phyloP scores from a whole-genome alignment of 2,888 invertebrate species.

The Amblyjoppa proteus region DNA sequence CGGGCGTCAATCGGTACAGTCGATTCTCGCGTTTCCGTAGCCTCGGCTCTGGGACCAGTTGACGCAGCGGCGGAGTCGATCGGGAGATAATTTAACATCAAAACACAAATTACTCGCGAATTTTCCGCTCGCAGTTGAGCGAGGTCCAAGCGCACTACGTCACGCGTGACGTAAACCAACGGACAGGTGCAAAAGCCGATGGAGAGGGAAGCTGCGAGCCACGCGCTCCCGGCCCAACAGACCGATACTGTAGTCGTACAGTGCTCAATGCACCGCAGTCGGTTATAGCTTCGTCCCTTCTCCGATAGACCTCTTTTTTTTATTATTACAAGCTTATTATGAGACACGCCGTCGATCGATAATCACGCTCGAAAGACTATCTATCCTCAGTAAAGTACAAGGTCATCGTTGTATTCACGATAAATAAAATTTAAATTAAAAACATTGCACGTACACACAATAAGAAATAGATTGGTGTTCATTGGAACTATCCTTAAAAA shows the following conservation, averaged over 20 bases:
- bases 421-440: not conserved
- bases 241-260: not conserved
- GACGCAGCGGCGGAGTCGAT: not conserved
- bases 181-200: not conserved
- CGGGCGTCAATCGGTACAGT: no score
- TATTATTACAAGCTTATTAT: slow-evolving; percentile 4
- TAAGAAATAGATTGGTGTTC: no score
- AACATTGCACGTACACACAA: not conserved
- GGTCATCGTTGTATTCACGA: not conserved
- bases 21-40: not conserved
- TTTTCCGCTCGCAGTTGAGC: not conserved
- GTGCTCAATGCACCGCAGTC: not conserved
- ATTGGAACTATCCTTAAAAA: slow-evolving; percentile 2
- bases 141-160: not conserved
- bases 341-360: slow-evolving; percentile 8
- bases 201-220: slow-evolving; percentile 5
- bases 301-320: slow-evolving; percentile 10
- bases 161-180: slow-evolving; percentile 2
- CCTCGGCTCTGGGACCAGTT: not conserved
- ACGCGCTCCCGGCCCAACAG: slow-evolving; percentile 1
- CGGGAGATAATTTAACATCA: not conserved
- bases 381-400: not conserved
- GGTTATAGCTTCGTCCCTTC: not conserved
- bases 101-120: not conserved
- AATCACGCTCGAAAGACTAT: not conserved